phyloP scores from a whole-genome alignment of 2,113 vertebrate species.

The Dolichallabes microphthalmus region DNA sequence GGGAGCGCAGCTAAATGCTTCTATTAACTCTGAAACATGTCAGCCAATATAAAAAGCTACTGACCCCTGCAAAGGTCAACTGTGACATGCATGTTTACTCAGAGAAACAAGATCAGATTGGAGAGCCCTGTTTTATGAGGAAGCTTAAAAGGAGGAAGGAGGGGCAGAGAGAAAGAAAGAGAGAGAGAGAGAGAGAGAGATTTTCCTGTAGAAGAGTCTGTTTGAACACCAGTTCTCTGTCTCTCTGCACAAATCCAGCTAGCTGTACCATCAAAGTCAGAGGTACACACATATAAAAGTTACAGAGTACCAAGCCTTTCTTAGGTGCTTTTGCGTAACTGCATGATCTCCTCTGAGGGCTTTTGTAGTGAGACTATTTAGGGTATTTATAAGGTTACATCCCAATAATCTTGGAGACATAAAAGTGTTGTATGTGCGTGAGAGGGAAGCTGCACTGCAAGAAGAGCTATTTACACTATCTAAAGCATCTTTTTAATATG shows the following conservation, averaged over 20 bases:
- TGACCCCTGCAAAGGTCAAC: constrained; percentile 80
- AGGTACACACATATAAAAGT: constrained; percentile 25
- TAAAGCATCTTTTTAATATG: neutral
- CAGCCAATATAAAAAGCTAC: constrained; percentile 81
- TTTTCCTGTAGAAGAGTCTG: constrained; percentile 29
- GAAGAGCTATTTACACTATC: neutral
- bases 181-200: constrained; percentile 24
- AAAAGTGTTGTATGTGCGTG: neutral
- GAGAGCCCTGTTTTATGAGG: constrained; percentile 74
- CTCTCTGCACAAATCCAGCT: constrained; percentile 14
- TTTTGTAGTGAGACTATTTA: constrained; percentile 9
- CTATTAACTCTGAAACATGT: constrained; percentile 84
- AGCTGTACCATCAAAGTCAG: constrained; percentile 31
- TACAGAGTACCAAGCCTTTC: constrained; percentile 3
- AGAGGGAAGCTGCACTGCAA: neutral
- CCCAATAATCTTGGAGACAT: neutral
- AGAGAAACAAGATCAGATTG: constrained; percentile 75
- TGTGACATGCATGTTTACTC: constrained; percentile 81
- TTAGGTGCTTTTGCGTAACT: neutral
- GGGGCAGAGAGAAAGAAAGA: constrained; percentile 7
- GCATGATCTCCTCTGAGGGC: constrained; percentile 3
- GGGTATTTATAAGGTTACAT: constrained; percentile 33
- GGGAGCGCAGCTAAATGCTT: constrained; percentile 78
- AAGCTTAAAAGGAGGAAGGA: constrained; percentile 62
- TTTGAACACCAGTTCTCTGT: constrained; percentile 15